Evolutionary conservation across 2,113 vertebrate genomes (phyloP).

Genomic region (Numida meleagris): DNA sequence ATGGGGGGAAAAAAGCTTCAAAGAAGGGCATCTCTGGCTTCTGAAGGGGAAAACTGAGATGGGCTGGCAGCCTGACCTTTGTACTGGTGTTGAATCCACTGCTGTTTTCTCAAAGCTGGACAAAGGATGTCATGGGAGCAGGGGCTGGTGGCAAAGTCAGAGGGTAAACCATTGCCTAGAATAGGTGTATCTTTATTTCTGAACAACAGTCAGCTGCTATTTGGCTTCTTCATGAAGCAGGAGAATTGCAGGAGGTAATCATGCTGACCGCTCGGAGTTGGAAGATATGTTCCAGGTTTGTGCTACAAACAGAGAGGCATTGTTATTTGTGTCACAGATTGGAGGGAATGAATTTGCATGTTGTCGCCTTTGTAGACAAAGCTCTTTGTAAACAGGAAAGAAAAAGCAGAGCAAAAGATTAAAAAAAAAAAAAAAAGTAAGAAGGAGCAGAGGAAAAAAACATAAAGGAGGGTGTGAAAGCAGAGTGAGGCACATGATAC

Average conservation of each 20-base stretch:
- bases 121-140: background rate
- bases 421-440: accelerated
- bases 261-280: accelerated
- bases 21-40: background rate
- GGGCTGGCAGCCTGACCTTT: background rate
- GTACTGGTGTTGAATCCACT: accelerated
- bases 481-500: accelerated
- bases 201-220: accelerated
- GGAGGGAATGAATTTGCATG: background rate
- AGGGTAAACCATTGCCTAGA: background rate
- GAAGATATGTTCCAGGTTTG: accelerated
- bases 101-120: background rate
- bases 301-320: accelerated
- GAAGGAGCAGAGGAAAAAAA: accelerated
- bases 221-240: background rate
- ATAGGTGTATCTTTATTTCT: accelerated
- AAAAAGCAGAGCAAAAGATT: background rate
- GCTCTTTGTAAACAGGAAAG: accelerated
- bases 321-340: accelerated
- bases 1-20: no score
- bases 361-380: accelerated
- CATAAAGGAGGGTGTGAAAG: accelerated
- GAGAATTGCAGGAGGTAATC: accelerated
- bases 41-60: background rate
- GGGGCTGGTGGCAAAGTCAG: background rate